Evolutionary conservation across 1,140 invertebrate genomes (phyloP).

Genomic region (Teleopsis dalmanni): DNA sequence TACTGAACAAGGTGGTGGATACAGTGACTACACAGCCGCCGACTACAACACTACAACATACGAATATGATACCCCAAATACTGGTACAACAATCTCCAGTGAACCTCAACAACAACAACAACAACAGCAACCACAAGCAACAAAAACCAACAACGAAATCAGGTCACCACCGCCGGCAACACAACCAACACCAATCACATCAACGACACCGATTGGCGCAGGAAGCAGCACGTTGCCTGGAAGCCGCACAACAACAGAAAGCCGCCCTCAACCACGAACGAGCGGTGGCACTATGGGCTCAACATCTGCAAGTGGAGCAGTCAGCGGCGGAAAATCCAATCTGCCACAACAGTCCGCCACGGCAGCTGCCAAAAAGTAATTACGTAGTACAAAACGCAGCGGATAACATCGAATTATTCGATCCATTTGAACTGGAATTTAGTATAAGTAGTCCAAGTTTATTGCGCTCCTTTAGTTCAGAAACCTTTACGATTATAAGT

Average conservation of each 20-base stretch:
- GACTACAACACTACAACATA: conserved; percentile 14
- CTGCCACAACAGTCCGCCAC: conserved; percentile 43
- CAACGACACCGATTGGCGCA: conserved; percentile 1
- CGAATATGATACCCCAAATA: conserved; percentile 11
- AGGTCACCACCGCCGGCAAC: conserved; percentile 19
- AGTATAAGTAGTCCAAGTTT: conserved; percentile 42
- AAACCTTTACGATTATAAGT: conserved; percentile 3
- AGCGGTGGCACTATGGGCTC: conserved; percentile 39
- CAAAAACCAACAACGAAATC: conserved; percentile 20
- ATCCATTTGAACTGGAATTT: conserved; percentile 29
- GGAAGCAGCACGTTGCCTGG: not conserved
- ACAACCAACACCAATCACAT: conserved; percentile 11
- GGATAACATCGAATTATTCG: conserved; percentile 11
- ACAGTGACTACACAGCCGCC: conserved; percentile 11
- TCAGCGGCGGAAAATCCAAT: conserved; percentile 28
- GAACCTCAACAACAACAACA: conserved; percentile 13
- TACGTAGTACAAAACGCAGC: not conserved
- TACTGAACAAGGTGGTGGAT: conserved; percentile 20
- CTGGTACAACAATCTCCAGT: conserved; percentile 12
- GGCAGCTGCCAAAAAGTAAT: conserved; percentile 39
- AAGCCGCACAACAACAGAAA: conserved; percentile 20
- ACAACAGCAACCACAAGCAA: not conserved
- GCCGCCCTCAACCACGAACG: conserved; percentile 38
- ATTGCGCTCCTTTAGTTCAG: conserved; percentile 30
- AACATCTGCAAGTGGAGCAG: conserved; percentile 28